Base-by-base conservation (phyloP, 2,113 vertebrate genomes). In the Columbina picui region DNA sequence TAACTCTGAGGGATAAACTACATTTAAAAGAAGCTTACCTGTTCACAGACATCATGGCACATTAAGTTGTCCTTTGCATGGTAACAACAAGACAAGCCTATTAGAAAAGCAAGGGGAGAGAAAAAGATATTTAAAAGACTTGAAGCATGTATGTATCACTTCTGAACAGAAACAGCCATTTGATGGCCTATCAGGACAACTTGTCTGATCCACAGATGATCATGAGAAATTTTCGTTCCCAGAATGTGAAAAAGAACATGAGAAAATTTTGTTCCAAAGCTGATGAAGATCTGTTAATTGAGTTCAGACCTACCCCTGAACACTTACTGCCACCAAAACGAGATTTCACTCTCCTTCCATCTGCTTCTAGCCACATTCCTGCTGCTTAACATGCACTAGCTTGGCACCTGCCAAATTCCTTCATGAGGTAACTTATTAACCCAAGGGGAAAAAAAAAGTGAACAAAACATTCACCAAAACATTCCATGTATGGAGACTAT, bases 41-140 rank as follows among this genome's bases (percentile, higher is more conserved):
- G 99, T 86, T 99, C 99, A 98, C 99, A 99, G 52, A 99, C 99
- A 97, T 99, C 99, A 94, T 97, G 99, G 92, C 99, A 99, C 97
- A 98, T 98, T 52, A 99, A 98, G 84, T 98, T 97, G 79, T 99
- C 98, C 30, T 98, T 98, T 87, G 99, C 99, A 96, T 99, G 98
- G 75, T 98, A 98, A 98, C 99, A 99, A 96, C 99, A 99, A 93
- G 98, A 98, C 32, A 99, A 97, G 96, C 99, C 99, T 99, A 96
- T n/a, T 19, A 32, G 52, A 89, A 89, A 83, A 93, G 55, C 30
- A 77, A 7, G 11, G n/a, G 27, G 26, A 59, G 8, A 89, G 69
- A 84, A 96, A 94, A 95, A 84, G n/a, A 71, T 23, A 65, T 65
- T 71, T 89, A 77, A 89, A 95, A 63, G 14, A 63, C 34, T 34